These are phyloP conservation scores for Noctua comes DNA, from an alignment of 2,888 invertebrate genomes.

Conservation along the genomic window DNA sequence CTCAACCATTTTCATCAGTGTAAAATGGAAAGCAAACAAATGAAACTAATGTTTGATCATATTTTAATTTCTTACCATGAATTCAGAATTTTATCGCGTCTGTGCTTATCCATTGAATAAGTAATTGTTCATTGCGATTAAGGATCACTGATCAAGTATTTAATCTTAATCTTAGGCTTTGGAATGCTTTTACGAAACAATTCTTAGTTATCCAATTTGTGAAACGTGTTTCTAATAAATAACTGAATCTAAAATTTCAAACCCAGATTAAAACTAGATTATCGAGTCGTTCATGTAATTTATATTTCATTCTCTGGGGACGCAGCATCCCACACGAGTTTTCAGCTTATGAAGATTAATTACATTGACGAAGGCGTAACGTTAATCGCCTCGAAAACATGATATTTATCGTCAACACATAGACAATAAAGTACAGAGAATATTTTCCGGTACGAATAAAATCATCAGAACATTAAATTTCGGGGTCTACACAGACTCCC, in stretches of 20 bases:
- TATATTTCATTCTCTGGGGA: conserved; percentile 8
- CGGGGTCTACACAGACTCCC: conserved; percentile 21
- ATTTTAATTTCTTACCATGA: conserved; percentile 12
- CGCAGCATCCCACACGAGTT: conserved; percentile 5
- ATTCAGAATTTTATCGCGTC: conserved; percentile 11
- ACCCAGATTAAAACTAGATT: conserved; percentile 13
- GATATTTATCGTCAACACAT: conserved; percentile 14
- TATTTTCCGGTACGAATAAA: conserved; percentile 27
- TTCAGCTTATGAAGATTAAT: conserved; percentile 44
- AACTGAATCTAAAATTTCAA: background rate
- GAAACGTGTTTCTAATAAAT: conserved; percentile 15
- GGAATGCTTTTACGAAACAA: conserved; percentile 28
- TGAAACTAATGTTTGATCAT: conserved; percentile 1
- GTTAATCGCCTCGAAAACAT: conserved; percentile 26
- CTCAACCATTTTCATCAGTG: conserved; percentile 19
- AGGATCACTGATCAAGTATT: conserved; percentile 26
- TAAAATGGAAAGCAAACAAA: conserved; percentile 29
- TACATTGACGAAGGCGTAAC: conserved; percentile 23
- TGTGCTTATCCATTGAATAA: conserved; percentile 8
- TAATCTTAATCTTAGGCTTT: conserved; percentile 14
- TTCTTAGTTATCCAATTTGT: conserved; percentile 13
- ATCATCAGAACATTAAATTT: conserved; percentile 46
- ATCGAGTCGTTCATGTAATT: conserved; percentile 6
- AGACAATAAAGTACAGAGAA: background rate
- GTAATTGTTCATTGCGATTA: conserved; percentile 5